Evolutionary conservation across 2,113 vertebrate genomes (phyloP), one percentile per base, ranked within the genome.

Genomic region (Misgurnus anguillicaudatus): DNA sequence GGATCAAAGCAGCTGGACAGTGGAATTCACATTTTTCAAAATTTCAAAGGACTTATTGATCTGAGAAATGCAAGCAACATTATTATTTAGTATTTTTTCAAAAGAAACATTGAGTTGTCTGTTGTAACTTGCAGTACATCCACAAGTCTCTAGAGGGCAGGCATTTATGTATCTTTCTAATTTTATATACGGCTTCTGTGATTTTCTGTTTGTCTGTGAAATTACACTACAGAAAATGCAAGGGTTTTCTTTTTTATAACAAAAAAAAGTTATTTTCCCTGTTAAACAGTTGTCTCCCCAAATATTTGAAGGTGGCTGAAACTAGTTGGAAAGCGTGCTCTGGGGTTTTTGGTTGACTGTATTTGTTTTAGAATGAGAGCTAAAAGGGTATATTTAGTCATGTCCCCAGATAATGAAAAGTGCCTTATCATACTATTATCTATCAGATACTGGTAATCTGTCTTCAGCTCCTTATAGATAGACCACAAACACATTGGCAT

Each of bases 71-170:
- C 36, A 60, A 36, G 57, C 51, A 57, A 62, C 21, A 36, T 58
- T 13, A n/a, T 64, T 41, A 36, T 45, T 47, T 64, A 48, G 10
- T 53, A 45, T n/a, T 31, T 58, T 60, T 74, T 72, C 10, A 1
- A 69, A 38, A 38, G 6, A 41, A 68, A 8, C 24, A 11, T 53
- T 1, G 48, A 71, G 31, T 13, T 11, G n/a, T 70, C 19, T 24
- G 60, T 87, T 68, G 81, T 84, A 47, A 66, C 51, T 75, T 19
- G 73, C 87, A 89, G 85, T 90, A 41, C 82, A 77, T 39, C 42
- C 80, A 58, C 63, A 14, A 39, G 79, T 62, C 89, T 87, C 72
- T 83, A 90, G 91, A 85, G 77, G 88, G 90, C 91, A 90, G 86
- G 83, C 83, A 84, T 78, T 82, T 68, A 77, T 79, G 66, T 72